These are phyloP conservation scores for Zaprionus camerounensis DNA, from an alignment of 1,140 invertebrate genomes.

Conservation along the genomic window DNA sequence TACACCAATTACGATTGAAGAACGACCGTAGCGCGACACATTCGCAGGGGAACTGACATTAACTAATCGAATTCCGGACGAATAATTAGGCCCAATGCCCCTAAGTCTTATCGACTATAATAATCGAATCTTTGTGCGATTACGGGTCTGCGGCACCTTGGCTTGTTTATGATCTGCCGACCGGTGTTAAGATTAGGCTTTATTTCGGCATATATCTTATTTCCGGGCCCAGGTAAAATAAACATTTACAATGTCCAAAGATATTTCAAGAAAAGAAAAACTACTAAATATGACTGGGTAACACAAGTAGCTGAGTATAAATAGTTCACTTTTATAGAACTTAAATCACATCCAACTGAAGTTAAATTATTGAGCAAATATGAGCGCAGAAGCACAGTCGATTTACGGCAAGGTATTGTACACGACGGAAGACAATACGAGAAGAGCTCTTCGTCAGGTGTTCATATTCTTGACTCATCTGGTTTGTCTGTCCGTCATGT, in stretches of 20 bases:
- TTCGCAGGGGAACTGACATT: slow-evolving; percentile 9
- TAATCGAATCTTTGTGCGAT: slow-evolving; percentile 26
- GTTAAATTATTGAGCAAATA: neutral
- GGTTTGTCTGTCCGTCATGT: neutral
- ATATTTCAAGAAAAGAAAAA: slow-evolving; percentile 8
- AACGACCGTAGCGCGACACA: slow-evolving; percentile 13
- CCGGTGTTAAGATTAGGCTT: slow-evolving; percentile 29
- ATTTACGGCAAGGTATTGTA: neutral
- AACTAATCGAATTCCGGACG: slow-evolving; percentile 2
- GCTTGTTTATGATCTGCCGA: slow-evolving; percentile 37
- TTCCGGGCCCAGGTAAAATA: slow-evolving; percentile 16
- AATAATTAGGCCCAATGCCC: slow-evolving; percentile 23
- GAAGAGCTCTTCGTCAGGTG: neutral
- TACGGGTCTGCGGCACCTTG: slow-evolving; percentile 18
- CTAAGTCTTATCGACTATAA: slow-evolving; percentile 40
- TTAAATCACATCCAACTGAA: neutral
- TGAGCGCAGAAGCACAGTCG: neutral
- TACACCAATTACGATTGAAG: neutral
- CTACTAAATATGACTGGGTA: neutral
- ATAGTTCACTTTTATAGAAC: neutral
- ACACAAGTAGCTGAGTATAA: neutral
- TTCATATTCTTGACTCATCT: slow-evolving; percentile 1
- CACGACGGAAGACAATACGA: slow-evolving; percentile 13
- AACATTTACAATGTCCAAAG: slow-evolving; percentile 26
- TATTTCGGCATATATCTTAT: slow-evolving; percentile 40